Conservation (phyloP, 2,888 invertebrate species). For the Philonicus albiceps region DNA sequence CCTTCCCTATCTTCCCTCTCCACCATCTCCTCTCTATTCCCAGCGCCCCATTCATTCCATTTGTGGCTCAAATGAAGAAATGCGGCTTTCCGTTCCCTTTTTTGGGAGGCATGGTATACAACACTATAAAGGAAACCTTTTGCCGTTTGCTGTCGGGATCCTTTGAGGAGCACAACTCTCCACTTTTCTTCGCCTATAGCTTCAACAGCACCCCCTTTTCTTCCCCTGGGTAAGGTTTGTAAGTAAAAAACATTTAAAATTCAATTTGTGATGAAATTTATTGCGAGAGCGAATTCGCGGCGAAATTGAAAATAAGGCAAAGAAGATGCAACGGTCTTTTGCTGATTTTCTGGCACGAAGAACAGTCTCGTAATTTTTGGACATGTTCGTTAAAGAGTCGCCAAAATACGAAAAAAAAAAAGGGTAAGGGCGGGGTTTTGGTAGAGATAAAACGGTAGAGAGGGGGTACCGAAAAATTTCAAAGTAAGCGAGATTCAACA, state of each 20-base stretch:
- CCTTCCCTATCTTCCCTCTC: background rate
- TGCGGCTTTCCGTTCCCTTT: conserved; percentile 14
- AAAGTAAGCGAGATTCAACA: background rate
- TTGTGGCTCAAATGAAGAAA: conserved; percentile 21
- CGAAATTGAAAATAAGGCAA: background rate
- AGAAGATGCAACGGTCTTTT: background rate
- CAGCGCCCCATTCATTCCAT: background rate
- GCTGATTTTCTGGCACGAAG: background rate
- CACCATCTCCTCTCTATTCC: background rate
- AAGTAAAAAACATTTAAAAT: background rate
- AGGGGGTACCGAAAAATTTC: background rate
- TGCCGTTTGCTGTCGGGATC: background rate
- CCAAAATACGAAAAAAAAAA: background rate
- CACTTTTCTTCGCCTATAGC: background rate
- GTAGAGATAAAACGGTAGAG: background rate
- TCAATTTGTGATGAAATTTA: conserved; percentile 6
- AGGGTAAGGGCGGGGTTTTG: background rate
- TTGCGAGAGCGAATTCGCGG: background rate
- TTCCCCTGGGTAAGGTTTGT: background rate
- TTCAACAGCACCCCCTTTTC: too few relatives aligned
- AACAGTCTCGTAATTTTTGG: background rate
- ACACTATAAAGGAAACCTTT: background rate
- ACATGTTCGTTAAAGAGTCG: background rate
- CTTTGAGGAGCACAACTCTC: background rate
- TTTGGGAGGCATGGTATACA: background rate